These are phyloP conservation scores for Drosophila chauvacae DNA, from an alignment of 1,140 invertebrate genomes.

Conservation along the genomic window DNA sequence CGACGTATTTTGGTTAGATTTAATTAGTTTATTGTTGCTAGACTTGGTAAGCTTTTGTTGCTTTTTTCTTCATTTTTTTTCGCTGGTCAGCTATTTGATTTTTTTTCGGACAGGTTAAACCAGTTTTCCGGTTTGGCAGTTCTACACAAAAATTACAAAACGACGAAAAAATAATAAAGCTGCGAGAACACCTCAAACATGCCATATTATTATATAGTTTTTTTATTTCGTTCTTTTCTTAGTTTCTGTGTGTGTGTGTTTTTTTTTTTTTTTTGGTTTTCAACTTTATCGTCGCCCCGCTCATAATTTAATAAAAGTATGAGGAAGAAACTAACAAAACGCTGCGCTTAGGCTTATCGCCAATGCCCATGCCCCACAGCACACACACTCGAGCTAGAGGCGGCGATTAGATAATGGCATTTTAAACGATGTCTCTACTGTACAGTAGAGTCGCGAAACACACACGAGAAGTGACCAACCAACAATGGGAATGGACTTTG, in stretches of 20 bases:
- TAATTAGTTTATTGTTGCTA: constrained; percentile 80
- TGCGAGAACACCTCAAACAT: constrained; percentile 36
- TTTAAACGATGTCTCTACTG: constrained; percentile 78
- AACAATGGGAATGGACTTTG: constrained; percentile 74
- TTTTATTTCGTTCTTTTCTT: constrained; percentile 18
- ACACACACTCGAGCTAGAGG: constrained; percentile 6
- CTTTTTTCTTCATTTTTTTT: constrained; percentile 18
- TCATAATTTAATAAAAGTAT: constrained; percentile 72
- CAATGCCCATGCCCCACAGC: constrained; percentile 21
- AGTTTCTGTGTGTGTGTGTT: constrained; percentile 25
- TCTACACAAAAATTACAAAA: constrained; percentile 42
- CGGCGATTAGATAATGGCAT: constrained; percentile 75
- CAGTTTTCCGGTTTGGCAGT: constrained; percentile 53
- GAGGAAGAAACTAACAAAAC: constrained; percentile 55
- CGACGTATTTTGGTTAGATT: constrained; percentile 74
- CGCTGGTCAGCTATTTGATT: constrained; percentile 45
- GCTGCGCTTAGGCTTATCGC: constrained; percentile 70
- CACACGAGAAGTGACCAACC: constrained; percentile 61
- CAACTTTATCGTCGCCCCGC: constrained; percentile 32
- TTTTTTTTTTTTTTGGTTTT: constrained; percentile 16
- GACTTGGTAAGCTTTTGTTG: constrained; percentile 27
- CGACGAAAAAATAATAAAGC: constrained; percentile 8
- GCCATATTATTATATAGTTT: constrained; percentile 62
- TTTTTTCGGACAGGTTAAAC: constrained; percentile 66
- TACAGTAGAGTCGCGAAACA: constrained; percentile 68